phyloP scores from a whole-genome alignment of 2,797 vertebrate genomes.

The Cetoscarus ocellatus region DNA sequence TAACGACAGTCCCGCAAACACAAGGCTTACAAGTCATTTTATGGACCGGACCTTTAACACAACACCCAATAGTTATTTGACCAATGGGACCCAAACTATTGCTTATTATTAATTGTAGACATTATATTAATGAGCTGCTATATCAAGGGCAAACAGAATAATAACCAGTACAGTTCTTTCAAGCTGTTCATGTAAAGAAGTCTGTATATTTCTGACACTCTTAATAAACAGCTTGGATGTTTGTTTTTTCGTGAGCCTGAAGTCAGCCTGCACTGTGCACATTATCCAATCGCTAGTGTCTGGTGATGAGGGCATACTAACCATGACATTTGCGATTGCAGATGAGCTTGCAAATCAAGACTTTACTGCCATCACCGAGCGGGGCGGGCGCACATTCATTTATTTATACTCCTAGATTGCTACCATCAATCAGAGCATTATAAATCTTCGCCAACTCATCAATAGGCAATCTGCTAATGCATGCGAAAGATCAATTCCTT shows the following conservation, averaged over 20 bases:
- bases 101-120: too few species aligned
- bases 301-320: conserved; percentile 65
- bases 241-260: conserved; percentile 39
- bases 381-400: conserved; percentile 76
- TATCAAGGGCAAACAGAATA: too few species aligned
- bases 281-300: conserved; percentile 48
- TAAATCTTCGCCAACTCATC: conserved; percentile 85
- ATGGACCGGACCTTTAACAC: too few species aligned
- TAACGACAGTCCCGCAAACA: too few species aligned
- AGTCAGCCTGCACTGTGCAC: conserved; percentile 54
- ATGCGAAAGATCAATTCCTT: conserved; percentile 83
- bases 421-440: conserved; percentile 79
- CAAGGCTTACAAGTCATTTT: too few species aligned
- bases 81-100: too few species aligned
- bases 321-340: conserved; percentile 79
- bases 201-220: conserved; percentile 4
- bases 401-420: conserved; percentile 85
- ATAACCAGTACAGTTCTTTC: too few species aligned
- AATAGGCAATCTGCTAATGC: conserved; percentile 90
- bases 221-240: conserved; percentile 36
- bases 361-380: conserved; percentile 76
- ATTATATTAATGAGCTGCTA: too few species aligned
- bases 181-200: not conserved
- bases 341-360: conserved; percentile 83
- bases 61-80: too few species aligned